Percentiles rank a stretch among this genome's conserved stretches.
phyloP scores from a whole-genome alignment of 2,888 invertebrate genomes.

The Leucozona laternaria region DNA sequence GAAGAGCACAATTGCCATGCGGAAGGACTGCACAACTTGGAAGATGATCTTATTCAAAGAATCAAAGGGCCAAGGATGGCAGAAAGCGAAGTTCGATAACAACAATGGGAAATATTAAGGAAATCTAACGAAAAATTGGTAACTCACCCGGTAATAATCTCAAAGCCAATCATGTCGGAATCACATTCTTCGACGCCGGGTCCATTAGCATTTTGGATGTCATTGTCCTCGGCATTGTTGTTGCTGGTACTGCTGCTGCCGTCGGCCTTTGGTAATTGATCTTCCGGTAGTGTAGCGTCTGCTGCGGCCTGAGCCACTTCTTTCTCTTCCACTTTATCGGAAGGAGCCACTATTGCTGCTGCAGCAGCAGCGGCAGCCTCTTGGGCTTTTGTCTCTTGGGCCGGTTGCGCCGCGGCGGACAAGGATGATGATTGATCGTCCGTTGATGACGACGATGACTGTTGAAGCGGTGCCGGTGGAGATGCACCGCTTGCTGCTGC shows the following conservation, averaged over 20 bases:
- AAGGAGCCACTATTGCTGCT: conserved; percentile 68
- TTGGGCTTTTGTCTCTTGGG: conserved; percentile 68
- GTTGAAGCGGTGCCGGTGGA: conserved; percentile 79
- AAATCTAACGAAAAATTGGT: conserved; percentile 59
- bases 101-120: conserved; percentile 12
- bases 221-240: conserved; percentile 77
- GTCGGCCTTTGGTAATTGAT: conserved; percentile 78
- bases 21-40: conserved; percentile 20
- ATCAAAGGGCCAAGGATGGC: conserved; percentile 16
- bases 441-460: conserved; percentile 60
- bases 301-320: conserved; percentile 55
- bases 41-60: conserved; percentile 26
- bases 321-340: conserved; percentile 69
- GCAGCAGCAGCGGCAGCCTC: conserved; percentile 76
- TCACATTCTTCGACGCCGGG: conserved; percentile 89
- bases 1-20: conserved; percentile 44
- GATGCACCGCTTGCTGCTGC: conserved; percentile 77
- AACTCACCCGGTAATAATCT: conserved; percentile 92
- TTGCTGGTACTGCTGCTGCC: conserved; percentile 48
- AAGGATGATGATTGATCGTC: conserved; percentile 69
- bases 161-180: conserved; percentile 95
- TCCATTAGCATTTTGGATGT: conserved; percentile 77
- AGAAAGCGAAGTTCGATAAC: background rate
- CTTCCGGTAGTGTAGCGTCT: conserved; percentile 71
- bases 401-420: conserved; percentile 66